A percentile compares a stretch with the other conserved stretches of the same genome.
Conservation (phyloP, 2,797 vertebrate species). For the Sternarchorhynchus goeldii region DNA sequence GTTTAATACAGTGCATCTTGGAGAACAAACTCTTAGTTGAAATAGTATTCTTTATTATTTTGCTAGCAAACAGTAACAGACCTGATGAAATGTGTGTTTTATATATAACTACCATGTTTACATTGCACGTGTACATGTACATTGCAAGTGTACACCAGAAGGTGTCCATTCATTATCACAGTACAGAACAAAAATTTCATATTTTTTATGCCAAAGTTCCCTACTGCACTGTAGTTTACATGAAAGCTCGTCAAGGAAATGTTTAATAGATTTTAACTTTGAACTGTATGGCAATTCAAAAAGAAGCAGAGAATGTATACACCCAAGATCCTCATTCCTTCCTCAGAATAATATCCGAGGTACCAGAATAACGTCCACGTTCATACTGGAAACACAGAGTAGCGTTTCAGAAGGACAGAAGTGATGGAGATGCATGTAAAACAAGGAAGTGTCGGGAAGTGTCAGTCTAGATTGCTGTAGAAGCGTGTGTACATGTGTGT, state of each 20-base stretch:
- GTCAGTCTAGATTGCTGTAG: too few species aligned
- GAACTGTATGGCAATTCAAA: slow-evolving; percentile 52
- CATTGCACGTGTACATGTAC: slow-evolving; percentile 21
- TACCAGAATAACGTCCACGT: too few species aligned
- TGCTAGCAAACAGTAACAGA: slow-evolving; percentile 54
- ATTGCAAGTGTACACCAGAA: slow-evolving; percentile 7
- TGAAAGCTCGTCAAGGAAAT: slow-evolving; percentile 6
- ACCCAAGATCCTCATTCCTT: background rate
- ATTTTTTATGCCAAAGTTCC: slow-evolving; percentile 33
- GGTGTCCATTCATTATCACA: slow-evolving; percentile 25
- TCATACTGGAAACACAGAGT: too few species aligned
- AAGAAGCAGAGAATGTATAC: slow-evolving; percentile 27
- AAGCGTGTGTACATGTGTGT: too few species aligned
- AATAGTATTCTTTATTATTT: slow-evolving; percentile 43
- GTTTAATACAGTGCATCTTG: background rate
- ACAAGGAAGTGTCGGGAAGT: background rate
- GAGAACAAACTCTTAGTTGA: slow-evolving; percentile 9
- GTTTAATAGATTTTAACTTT: slow-evolving; percentile 25
- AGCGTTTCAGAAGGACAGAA: too few species aligned
- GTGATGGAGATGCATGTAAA: background rate
- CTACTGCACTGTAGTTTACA: slow-evolving; percentile 46
- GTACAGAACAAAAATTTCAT: slow-evolving; percentile 32
- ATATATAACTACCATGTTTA: slow-evolving; percentile 34
- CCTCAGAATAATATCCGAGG: too few species aligned
- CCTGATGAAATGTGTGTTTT: slow-evolving; percentile 15